Conservation (phyloP, 1,140 invertebrate species). For the Cataglyphis hispanica region DNA sequence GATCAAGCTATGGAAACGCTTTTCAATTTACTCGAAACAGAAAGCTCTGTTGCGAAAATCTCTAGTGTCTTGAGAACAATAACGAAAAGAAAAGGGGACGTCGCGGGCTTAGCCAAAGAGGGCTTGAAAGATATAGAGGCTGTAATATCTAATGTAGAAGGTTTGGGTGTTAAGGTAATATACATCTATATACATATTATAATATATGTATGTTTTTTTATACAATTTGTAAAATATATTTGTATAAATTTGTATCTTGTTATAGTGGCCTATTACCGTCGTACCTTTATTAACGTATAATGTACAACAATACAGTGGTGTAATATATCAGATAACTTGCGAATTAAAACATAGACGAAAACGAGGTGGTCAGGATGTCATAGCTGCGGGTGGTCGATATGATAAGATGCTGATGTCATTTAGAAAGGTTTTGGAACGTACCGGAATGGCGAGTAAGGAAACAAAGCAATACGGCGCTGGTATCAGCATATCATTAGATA, state of each 20-base stretch:
- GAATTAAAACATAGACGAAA: slow-evolving; percentile 88
- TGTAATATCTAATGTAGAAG: slow-evolving; percentile 89
- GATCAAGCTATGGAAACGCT: slow-evolving; percentile 91
- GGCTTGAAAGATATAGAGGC: slow-evolving; percentile 91
- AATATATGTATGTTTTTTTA: neutral
- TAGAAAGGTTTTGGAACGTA: slow-evolving; percentile 82
- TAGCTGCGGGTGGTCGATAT: slow-evolving; percentile 89
- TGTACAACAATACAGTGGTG: slow-evolving; percentile 89
- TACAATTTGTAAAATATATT: slow-evolving; percentile 28
- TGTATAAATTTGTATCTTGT: slow-evolving; percentile 59
- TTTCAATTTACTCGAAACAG: slow-evolving; percentile 91
- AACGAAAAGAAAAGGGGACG: slow-evolving; percentile 89
- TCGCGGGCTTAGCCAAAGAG: slow-evolving; percentile 89
- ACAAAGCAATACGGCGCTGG: slow-evolving; percentile 89
- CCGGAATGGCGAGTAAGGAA: slow-evolving; percentile 81
- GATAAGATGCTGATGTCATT: slow-evolving; percentile 82
- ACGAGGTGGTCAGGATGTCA: slow-evolving; percentile 87
- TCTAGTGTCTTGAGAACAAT: slow-evolving; percentile 88
- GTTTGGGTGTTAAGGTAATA: slow-evolving; percentile 91
- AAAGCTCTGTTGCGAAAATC: slow-evolving; percentile 90
- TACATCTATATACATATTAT: neutral
- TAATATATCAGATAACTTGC: slow-evolving; percentile 91
- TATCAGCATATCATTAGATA: slow-evolving; percentile 91
- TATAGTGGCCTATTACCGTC: slow-evolving; percentile 88
- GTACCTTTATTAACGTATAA: slow-evolving; percentile 90